Conservation (phyloP, 2,113 vertebrate genomes). For the Centropus unirufus region DNA sequence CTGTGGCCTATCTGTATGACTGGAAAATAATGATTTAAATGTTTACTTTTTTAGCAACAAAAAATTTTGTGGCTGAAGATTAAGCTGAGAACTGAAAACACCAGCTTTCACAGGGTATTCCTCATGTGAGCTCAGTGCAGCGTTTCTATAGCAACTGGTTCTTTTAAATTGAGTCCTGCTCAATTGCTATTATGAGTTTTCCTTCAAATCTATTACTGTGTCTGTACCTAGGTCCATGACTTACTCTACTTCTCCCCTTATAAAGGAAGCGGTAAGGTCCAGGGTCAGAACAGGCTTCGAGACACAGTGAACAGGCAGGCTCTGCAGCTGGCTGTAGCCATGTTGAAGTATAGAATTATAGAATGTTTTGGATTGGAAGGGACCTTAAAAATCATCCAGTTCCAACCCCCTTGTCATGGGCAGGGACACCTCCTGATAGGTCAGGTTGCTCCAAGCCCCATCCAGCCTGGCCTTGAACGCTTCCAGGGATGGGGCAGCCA, state of each 20-base stretch:
- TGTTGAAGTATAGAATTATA: background rate
- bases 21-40: background rate
- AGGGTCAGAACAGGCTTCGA: background rate
- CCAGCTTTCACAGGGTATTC: background rate
- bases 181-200: background rate
- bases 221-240: background rate
- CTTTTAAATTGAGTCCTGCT: background rate
- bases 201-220: background rate
- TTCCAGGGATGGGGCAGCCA: too few relatives aligned
- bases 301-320: background rate
- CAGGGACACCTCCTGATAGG: too few relatives aligned
- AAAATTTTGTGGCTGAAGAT: background rate
- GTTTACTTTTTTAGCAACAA: background rate
- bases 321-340: background rate
- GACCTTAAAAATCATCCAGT: too few relatives aligned
- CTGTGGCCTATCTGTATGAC: background rate
- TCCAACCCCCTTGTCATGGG: too few relatives aligned
- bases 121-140: accelerated
- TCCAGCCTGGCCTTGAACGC: too few relatives aligned
- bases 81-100: background rate
- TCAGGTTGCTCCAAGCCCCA: too few relatives aligned
- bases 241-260: background rate
- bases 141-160: background rate
- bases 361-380: too few relatives aligned
- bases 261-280: background rate